Conservation (phyloP, 2,888 invertebrate species). For the Halictus quadricinctus region DNA sequence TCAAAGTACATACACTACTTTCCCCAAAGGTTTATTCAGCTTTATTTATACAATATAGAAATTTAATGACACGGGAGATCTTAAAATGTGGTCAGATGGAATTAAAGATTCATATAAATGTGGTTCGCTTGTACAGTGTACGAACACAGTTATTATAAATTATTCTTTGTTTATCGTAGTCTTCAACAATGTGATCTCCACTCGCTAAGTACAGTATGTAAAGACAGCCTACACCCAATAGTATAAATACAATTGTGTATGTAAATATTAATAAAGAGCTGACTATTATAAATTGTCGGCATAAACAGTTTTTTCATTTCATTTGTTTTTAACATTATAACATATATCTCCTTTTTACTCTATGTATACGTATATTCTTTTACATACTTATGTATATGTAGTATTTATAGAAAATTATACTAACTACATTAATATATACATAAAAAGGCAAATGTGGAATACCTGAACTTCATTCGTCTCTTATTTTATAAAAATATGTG, state of each 20-base stretch:
- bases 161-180: conserved; percentile 57
- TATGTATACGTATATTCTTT: conserved; percentile 57
- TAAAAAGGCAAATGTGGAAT: conserved; percentile 82
- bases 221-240: conserved; percentile 80
- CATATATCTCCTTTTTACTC: conserved; percentile 67
- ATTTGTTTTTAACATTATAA: conserved; percentile 67
- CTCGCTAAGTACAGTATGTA: conserved; percentile 77
- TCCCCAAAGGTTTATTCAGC: conserved; percentile 79
- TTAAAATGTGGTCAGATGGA: conserved; percentile 68
- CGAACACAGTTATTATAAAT: conserved; percentile 65
- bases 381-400: conserved; percentile 66
- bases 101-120: conserved; percentile 59
- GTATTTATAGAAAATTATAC: conserved; percentile 80
- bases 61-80: conserved; percentile 78
- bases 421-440: conserved; percentile 82
- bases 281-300: conserved; percentile 71
- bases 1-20: conserved; percentile 65
- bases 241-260: conserved; percentile 75
- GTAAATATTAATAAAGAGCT: conserved; percentile 75
- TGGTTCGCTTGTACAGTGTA: conserved; percentile 63
- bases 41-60: conserved; percentile 81
- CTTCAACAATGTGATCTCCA: conserved; percentile 72
- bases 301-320: conserved; percentile 64
- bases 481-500: conserved; percentile 80
- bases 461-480: conserved; percentile 76